These are phyloP conservation scores for Paradisaea rubra DNA, from an alignment of 2,113 vertebrate genomes.

Conservation along the genomic window DNA sequence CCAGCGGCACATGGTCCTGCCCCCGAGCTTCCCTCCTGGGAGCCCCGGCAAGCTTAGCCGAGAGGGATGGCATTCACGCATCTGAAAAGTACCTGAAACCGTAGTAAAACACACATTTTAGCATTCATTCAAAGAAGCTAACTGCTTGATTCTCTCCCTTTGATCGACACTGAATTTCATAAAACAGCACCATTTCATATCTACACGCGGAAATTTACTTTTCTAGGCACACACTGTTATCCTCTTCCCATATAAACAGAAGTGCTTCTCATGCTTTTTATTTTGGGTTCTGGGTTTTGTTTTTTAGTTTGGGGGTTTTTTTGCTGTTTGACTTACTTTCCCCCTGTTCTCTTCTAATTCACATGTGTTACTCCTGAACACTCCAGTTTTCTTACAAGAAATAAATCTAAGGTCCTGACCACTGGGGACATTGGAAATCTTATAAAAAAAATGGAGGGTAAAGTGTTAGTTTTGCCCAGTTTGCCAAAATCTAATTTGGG, in stretches of 20 bases:
- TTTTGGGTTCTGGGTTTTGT: background rate
- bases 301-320: background rate
- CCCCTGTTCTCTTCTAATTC: background rate
- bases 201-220: background rate
- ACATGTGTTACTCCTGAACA: background rate
- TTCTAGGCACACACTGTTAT: background rate
- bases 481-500: slow-evolving; percentile 24
- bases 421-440: background rate
- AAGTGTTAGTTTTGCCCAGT: slow-evolving; percentile 7
- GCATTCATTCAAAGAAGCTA: background rate
- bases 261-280: background rate
- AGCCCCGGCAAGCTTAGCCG: background rate
- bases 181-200: background rate
- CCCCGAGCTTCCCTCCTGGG: rapidly evolving
- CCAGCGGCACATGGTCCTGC: rapidly evolving
- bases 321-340: background rate
- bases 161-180: background rate
- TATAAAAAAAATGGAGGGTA: background rate
- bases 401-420: background rate
- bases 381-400: background rate
- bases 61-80: background rate
- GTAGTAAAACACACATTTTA: background rate
- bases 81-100: background rate
- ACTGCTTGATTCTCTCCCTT: background rate
- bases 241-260: background rate